Evolutionary conservation across 2,113 vertebrate species (phyloP).

Genomic region (Hippoglossus stenolepis): DNA sequence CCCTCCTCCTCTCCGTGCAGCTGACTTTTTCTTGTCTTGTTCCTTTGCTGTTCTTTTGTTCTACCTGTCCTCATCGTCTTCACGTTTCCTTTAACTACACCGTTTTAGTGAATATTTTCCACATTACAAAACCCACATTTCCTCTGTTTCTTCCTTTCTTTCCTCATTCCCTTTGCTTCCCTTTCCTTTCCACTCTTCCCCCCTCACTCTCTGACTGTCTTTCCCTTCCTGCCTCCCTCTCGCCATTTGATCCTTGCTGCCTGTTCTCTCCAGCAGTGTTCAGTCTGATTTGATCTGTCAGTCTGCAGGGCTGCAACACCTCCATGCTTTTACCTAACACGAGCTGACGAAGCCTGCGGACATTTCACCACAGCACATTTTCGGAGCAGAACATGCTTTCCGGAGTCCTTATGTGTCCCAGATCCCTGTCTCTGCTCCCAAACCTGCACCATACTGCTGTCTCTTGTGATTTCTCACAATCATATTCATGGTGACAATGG

Average conservation of each 20-base stretch:
- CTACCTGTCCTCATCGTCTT: conserved; percentile 8
- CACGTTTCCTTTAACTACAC: neutral
- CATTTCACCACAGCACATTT: conserved; percentile 31
- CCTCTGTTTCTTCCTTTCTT: neutral
- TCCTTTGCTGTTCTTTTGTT: conserved; percentile 7
- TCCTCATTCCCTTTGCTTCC: neutral
- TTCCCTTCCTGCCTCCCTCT: neutral
- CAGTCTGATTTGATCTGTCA: conserved; percentile 61
- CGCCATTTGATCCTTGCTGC: conserved; percentile 47
- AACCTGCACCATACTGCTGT: conserved; percentile 13
- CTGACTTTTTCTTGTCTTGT: conserved; percentile 12
- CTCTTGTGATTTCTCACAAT: conserved; percentile 4
- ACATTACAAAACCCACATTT: neutral
- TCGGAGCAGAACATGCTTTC: conserved; percentile 7
- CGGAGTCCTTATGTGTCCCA: conserved; percentile 31
- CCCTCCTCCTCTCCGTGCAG: neutral
- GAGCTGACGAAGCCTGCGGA: conserved; percentile 44
- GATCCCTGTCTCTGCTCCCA: conserved; percentile 13
- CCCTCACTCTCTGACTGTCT: neutral
- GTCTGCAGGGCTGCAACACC: conserved; percentile 59
- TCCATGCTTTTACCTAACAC: conserved; percentile 56
- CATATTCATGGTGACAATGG: neutral
- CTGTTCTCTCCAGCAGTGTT: conserved; percentile 53
- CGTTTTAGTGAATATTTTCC: neutral
- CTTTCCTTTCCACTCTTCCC: neutral